A percentile compares a stretch with the other conserved stretches of the same genome.
Evolutionary conservation across 2,888 invertebrate genomes (phyloP).

Genomic region (Patella pellucida): DNA sequence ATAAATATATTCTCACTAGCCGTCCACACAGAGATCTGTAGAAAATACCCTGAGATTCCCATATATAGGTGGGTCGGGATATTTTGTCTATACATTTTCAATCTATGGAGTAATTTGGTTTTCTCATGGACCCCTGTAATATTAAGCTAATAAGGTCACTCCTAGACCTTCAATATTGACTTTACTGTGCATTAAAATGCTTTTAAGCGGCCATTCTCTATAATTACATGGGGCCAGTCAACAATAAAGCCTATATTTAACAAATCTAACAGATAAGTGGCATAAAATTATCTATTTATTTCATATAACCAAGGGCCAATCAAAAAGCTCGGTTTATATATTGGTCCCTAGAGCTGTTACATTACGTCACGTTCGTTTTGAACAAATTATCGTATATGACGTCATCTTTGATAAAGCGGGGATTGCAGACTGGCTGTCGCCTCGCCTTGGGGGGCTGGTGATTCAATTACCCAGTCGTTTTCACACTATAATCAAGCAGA

Average conservation of each 20-base stretch:
- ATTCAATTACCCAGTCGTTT: not conserved
- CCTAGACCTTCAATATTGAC: not conserved
- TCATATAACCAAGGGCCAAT: not conserved
- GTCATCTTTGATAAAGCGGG: slow-evolving; percentile 3
- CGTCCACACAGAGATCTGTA: too few species aligned
- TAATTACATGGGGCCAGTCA: not conserved
- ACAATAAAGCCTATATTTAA: not conserved
- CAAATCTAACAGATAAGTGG: not conserved
- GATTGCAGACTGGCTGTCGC: not conserved
- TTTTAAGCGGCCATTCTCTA: not conserved
- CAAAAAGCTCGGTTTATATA: not conserved
- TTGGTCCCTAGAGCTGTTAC: not conserved
- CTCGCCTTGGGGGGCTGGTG: not conserved
- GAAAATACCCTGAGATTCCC: too few species aligned
- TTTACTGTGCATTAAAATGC: not conserved
- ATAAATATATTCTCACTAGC: too few species aligned
- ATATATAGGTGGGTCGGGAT: not conserved
- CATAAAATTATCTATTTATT: not conserved
- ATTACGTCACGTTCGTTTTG: not conserved
- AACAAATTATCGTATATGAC: not conserved
- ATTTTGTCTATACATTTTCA: not conserved
- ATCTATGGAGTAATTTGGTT: not conserved
- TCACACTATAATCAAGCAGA: not conserved
- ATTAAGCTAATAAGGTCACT: not conserved
- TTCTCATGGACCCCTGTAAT: not conserved